phyloP scores from a whole-genome alignment of 2,113 vertebrate genomes.

The Notothenia rossii region DNA sequence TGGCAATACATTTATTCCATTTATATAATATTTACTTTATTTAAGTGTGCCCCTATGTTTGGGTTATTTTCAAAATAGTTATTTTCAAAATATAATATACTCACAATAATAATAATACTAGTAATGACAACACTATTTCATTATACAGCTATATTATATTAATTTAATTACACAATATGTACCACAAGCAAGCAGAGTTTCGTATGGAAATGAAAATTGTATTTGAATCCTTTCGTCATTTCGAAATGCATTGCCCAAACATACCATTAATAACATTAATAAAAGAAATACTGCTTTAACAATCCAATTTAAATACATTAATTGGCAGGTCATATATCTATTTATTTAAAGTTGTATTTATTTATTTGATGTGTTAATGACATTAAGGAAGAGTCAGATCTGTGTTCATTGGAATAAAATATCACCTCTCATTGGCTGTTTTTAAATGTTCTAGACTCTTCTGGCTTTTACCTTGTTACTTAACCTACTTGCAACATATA shows the following conservation, averaged over 20 bases:
- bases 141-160: slow-evolving; percentile 73
- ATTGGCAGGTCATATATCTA: background rate
- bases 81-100: slow-evolving; percentile 31
- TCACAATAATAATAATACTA: slow-evolving; percentile 19
- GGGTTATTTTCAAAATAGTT: slow-evolving; percentile 43
- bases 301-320: slow-evolving; percentile 10
- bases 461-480: slow-evolving; percentile 36
- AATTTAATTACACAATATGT: slow-evolving; percentile 80
- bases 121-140: slow-evolving; percentile 65
- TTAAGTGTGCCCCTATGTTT: slow-evolving; percentile 53
- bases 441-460: slow-evolving; percentile 16
- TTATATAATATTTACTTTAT: slow-evolving; percentile 64
- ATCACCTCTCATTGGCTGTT: background rate
- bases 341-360: background rate
- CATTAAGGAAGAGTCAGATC: no score
- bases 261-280: background rate
- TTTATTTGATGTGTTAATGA: background rate
- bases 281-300: background rate
- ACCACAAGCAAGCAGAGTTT: slow-evolving; percentile 80
- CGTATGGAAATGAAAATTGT: slow-evolving; percentile 38
- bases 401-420: slow-evolving; percentile 5
- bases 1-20: slow-evolving; percentile 73
- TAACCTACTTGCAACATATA: slow-evolving; percentile 31
- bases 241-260: slow-evolving; percentile 16
- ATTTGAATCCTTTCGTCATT: background rate